phyloP scores from a whole-genome alignment of 1,140 invertebrate species.

The Telenomus remus region DNA sequence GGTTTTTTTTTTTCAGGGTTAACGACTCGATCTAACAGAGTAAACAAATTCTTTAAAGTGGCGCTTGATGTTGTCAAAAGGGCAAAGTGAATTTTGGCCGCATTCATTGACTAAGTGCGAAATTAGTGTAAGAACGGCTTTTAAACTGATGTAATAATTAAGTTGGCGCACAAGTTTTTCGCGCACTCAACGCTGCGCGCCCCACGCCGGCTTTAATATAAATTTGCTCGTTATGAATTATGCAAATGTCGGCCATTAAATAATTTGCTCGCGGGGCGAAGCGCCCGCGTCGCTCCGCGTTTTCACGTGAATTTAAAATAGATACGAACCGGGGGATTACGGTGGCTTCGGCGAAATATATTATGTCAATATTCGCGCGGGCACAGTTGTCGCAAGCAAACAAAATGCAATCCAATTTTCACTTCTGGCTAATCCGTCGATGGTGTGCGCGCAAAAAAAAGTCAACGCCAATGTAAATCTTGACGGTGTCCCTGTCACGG shows the following conservation, averaged over 20 bases:
- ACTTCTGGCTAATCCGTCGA: constrained; percentile 14
- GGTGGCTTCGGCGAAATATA: background rate
- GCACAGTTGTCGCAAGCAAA: constrained; percentile 4
- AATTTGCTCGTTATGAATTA: constrained; percentile 38
- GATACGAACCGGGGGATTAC: constrained; percentile 2
- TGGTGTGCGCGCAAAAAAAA: background rate
- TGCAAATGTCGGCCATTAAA: constrained; percentile 21
- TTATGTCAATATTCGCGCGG: constrained; percentile 14
- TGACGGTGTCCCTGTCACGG: too few species aligned
- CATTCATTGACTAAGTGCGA: constrained; percentile 20
- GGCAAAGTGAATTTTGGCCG: constrained; percentile 14
- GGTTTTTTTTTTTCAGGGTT: background rate
- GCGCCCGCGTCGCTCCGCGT: background rate
- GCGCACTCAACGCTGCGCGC: constrained; percentile 1
- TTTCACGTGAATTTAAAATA: background rate
- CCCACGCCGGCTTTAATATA: constrained; percentile 18
- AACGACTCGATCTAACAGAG: constrained; percentile 19
- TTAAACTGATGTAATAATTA: constrained; percentile 35
- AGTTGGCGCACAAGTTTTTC: constrained; percentile 33
- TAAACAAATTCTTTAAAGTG: constrained; percentile 38
- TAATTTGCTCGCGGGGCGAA: constrained; percentile 4
- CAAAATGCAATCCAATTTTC: constrained; percentile 22
- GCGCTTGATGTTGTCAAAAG: constrained; percentile 11
- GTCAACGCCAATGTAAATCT: too few species aligned
- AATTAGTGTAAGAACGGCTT: constrained; percentile 16